Conservation (phyloP, 2,888 invertebrate species). For the Bibio marci region DNA sequence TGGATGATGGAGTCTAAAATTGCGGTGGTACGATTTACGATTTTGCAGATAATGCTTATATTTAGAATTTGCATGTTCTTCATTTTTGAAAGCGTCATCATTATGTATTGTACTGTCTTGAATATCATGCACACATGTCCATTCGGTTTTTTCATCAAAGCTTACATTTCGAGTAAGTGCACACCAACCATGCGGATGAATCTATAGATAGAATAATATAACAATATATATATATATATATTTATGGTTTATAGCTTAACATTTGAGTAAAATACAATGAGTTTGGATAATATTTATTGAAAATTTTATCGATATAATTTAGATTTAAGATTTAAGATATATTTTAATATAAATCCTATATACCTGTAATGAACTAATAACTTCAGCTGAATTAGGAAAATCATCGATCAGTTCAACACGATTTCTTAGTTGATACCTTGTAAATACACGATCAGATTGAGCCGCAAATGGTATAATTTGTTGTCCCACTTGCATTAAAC, state of each 20-base stretch:
- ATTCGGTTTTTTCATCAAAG: conserved; percentile 74
- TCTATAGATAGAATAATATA: conserved; percentile 34
- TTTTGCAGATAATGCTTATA: background rate
- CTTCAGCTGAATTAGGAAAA: conserved; percentile 71
- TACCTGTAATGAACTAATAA: conserved; percentile 72
- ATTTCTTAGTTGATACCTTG: conserved; percentile 53
- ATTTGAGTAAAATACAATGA: conserved; percentile 1
- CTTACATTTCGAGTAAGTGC: conserved; percentile 77
- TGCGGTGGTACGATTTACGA: background rate
- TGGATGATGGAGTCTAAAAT: too few species aligned
- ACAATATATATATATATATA: too few species aligned
- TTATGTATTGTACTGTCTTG: conserved; percentile 41
- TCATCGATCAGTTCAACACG: conserved; percentile 81
- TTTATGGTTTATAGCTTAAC: too few species aligned
- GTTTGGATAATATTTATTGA: background rate
- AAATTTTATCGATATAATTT: background rate
- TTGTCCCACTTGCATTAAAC: conserved; percentile 74
- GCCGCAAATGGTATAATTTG: conserved; percentile 67
- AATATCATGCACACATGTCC: conserved; percentile 89
- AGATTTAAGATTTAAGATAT: too few species aligned
- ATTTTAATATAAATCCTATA: too few species aligned
- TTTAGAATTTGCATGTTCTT: background rate
- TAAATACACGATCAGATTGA: conserved; percentile 68
- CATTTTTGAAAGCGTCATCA: conserved; percentile 13
- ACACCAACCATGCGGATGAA: conserved; percentile 83